Evolutionary conservation across 2,797 vertebrate genomes (phyloP), one percentile per base, ranked within the genome.

Genomic region (Danio choprae): DNA sequence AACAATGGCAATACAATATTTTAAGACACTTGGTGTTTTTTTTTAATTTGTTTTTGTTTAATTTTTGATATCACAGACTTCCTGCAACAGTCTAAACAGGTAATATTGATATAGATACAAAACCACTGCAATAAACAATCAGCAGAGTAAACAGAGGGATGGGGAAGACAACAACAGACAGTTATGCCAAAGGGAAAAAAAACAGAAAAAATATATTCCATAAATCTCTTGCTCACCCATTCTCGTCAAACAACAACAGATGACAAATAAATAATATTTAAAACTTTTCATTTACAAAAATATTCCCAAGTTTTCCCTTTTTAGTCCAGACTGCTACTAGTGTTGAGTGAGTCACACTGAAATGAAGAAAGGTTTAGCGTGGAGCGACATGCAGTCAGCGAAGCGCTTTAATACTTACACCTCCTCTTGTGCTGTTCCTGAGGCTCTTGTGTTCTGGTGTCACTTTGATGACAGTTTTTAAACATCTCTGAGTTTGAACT

Each of bases 1-100:
- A 96, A 95, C 94, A 85, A 95, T 95, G 94, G 94, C 93, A 87
- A 94, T 94, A 96, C 95, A 94, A 95, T 95, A 93, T 93, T 92
- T 96, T 96, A 96, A 96, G 95, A 96, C 95, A 96, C 94, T 96
- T 95, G 95, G 95, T 96, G 95, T 95, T 94, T 93, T 92, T 93
- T 92, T 92, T 89, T 84, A 10, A 87, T 82, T 41, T 77, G 78
- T 87, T 87, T 88, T 85, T 74, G 77, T 81, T 55, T 65, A 53
- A 76, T 87, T 93, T 93, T 93, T 91, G 87, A 94, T 94, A 94
- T 93, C 92, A 95, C 93, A 94, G 92, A 95, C 89, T 91, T 91
- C 94, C 89, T 94, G 93, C 92, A 93, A 96, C 94, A 94, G 92
- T 94, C 94, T 90, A 92, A 93, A 95, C 93, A 94, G 93, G 90